Percentiles rank a stretch among this genome's conserved stretches.
Evolutionary conservation across 2,113 vertebrate genomes (phyloP).

Genomic region (Rhinolophus sinicus): DNA sequence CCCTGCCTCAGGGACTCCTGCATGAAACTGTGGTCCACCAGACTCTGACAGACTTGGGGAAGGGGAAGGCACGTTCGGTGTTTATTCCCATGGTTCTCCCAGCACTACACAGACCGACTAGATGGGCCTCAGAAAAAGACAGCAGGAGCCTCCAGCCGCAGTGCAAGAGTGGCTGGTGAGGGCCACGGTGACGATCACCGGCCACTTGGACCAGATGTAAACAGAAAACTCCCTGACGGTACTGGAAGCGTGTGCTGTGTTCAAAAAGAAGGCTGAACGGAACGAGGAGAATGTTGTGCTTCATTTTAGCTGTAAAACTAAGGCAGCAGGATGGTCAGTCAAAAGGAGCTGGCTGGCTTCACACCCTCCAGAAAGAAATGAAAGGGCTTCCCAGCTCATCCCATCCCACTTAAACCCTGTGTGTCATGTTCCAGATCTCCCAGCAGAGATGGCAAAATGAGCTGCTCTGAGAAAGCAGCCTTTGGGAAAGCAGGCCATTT

Average conservation of each 20-base stretch:
- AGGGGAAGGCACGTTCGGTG: accelerated
- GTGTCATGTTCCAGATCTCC: not conserved
- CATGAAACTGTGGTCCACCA: not conserved
- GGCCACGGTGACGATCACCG: accelerated
- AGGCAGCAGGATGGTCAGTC: constrained; percentile 11
- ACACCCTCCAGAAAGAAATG: constrained; percentile 18
- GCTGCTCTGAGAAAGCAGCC: not conserved
- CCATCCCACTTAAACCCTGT: not conserved
- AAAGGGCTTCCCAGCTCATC: not conserved
- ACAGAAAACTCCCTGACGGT: not conserved
- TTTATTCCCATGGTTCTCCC: accelerated
- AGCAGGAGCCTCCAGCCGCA: not conserved
- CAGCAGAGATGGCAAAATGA: not conserved
- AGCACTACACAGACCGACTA: not conserved
- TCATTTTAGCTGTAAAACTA: not conserved
- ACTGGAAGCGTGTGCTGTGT: accelerated
- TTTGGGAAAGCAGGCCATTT: not conserved
- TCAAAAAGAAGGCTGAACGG: not conserved
- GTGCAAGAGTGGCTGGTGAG: no score
- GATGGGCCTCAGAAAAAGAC: not conserved
- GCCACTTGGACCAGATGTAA: not conserved
- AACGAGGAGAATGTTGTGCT: not conserved
- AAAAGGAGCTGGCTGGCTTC: constrained; percentile 24
- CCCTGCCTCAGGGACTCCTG: not conserved
- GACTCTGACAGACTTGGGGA: not conserved